These are phyloP conservation scores for Heliconius melpomene DNA, from an alignment of 1,140 invertebrate species.

Conservation along the genomic window DNA sequence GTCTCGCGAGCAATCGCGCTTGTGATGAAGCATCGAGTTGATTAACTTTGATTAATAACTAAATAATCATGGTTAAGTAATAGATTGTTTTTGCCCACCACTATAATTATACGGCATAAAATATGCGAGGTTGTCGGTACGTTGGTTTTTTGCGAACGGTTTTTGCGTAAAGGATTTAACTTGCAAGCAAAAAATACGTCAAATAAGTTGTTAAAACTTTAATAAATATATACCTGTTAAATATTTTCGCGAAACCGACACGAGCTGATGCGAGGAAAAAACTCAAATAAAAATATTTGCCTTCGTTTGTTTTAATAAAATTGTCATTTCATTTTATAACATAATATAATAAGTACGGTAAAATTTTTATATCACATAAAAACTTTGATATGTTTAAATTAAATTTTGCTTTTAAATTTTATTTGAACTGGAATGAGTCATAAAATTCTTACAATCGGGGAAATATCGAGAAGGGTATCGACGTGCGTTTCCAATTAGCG, in stretches of 20 bases:
- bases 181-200: constrained; percentile 33
- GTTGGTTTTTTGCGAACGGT: constrained; percentile 28
- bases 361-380: constrained; percentile 20
- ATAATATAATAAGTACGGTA: constrained; percentile 17
- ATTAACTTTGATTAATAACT: constrained; percentile 62
- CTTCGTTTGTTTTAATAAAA: constrained; percentile 6
- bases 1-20: constrained; percentile 62
- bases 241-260: constrained; percentile 20
- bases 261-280: background rate
- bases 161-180: constrained; percentile 36
- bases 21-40: constrained; percentile 54
- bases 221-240: constrained; percentile 31
- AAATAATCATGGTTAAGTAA: constrained; percentile 55
- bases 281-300: constrained; percentile 4
- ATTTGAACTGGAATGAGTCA: constrained; percentile 34
- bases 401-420: constrained; percentile 36
- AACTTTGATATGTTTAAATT: constrained; percentile 34
- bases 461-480: constrained; percentile 28
- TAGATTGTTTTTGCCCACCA: constrained; percentile 41
- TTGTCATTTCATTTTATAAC: constrained; percentile 29
- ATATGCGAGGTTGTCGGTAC: constrained; percentile 32
- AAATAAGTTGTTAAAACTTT: constrained; percentile 35
- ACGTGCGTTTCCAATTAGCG: constrained; percentile 30
- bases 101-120: constrained; percentile 40
- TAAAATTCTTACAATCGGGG: constrained; percentile 36